Evolutionary conservation across 2,888 invertebrate genomes (phyloP).

Genomic region (Poecilus cupreus): DNA sequence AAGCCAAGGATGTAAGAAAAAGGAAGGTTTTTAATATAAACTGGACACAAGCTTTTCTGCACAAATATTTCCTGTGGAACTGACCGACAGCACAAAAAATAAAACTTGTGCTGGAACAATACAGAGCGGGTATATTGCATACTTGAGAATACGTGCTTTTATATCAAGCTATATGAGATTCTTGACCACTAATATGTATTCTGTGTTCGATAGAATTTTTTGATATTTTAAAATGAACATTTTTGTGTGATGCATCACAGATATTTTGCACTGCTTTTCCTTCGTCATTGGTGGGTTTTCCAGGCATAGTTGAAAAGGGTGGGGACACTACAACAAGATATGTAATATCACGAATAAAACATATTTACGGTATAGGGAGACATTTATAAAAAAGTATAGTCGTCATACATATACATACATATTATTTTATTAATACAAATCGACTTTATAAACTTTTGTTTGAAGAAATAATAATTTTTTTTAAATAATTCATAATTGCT

Average conservation of each 20-base stretch:
- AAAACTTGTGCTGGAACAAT: constrained; percentile 13
- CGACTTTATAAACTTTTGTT: no score
- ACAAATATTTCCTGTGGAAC: constrained; percentile 3
- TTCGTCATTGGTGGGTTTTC: no score
- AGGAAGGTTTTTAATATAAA: constrained; percentile 29
- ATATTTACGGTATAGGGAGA: no score
- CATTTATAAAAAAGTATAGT: no score
- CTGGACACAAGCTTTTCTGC: constrained; percentile 11
- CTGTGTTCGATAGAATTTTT: neutral
- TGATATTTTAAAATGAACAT: neutral
- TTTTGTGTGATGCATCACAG: neutral
- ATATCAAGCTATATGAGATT: constrained; percentile 21
- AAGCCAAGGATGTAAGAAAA: neutral
- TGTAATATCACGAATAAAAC: no score
- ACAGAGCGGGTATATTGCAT: neutral
- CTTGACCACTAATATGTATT: constrained; percentile 22
- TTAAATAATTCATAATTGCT: no score
- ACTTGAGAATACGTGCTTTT: constrained; percentile 32
- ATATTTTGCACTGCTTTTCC: no score
- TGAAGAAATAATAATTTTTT: no score
- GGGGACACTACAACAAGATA: no score
- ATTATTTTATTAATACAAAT: no score
- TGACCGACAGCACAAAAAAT: constrained; percentile 20
- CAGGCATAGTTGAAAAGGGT: no score
- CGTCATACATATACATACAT: no score